Evolutionary conservation across 2,797 vertebrate genomes (phyloP).

Genomic region (Kryptopterus vitreolus): DNA sequence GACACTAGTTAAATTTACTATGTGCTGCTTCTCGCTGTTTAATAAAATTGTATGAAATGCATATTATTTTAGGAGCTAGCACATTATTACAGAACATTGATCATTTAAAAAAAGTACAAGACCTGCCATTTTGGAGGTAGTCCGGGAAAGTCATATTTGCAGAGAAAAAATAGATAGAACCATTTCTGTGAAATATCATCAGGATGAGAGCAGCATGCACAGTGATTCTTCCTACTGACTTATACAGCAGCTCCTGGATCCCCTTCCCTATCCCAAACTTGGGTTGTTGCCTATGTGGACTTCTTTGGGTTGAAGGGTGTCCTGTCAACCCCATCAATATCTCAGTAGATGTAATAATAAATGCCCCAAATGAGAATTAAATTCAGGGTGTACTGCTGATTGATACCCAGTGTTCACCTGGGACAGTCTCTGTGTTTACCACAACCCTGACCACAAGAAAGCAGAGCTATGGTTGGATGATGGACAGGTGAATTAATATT

Average conservation of each 20-base stretch:
- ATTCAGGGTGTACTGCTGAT: neutral
- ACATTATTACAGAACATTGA: neutral
- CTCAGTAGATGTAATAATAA: neutral
- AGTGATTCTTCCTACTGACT: neutral
- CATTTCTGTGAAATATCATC: neutral
- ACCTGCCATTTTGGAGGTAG: no score
- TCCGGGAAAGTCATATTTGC: no score
- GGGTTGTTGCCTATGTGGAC: neutral
- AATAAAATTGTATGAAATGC: neutral
- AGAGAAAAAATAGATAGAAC: no score
- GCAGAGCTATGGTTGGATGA: neutral
- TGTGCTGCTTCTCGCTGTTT: no score
- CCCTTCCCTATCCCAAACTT: neutral
- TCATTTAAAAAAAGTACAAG: no score
- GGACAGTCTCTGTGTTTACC: neutral
- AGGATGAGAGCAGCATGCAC: no score
- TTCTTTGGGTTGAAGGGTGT: neutral
- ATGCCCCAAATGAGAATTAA: neutral
- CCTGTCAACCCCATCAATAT: neutral
- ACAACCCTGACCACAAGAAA: neutral
- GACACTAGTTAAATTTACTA: neutral
- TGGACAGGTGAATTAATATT: neutral
- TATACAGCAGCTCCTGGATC: neutral
- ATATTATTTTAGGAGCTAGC: neutral
- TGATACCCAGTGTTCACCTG: neutral